Evolutionary conservation across 2,113 vertebrate genomes (phyloP), one percentile per base, ranked within the genome.

Genomic region (Malurus melanocephalus): DNA sequence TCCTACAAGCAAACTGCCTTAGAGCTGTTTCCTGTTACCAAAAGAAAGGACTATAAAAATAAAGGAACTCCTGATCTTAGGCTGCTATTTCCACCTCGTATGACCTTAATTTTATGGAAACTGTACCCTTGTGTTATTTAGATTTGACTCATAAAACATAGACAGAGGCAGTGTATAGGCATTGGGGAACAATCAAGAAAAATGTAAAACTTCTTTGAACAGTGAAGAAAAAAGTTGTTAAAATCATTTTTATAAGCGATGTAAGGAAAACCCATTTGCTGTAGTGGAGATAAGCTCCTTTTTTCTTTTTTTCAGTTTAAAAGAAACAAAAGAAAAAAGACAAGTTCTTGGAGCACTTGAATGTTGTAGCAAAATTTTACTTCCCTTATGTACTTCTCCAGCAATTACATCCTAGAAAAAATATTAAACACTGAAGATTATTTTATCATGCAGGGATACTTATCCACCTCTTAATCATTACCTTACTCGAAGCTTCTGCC

Each of bases 11-110:
- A 35, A 57, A 64, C 20, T 80, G 87, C 77, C 56, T 88, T 61
- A 55, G 15, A 81, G n/a, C 32, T 48, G 27, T 94, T 95, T 94
- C 91, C 76, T 84, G 52, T 87, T 94, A 94, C 72, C 26, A 64
- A 23, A 51, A 85, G 61, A 91, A 95, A 80, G 80, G 52, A 75
- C 86, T 82, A 92, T 94, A 94, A 94, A 90, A 94, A 80, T 52
- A 51, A 92, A 96, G 77, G 57, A 72, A 95, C 88, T 93, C 85
- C 88, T 96, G 89, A 95, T 94, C 92, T 82, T 80, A 65, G 88
- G 64, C 56, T 95, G 87, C 77, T 85, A 92, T 94, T 95, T 93
- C 91, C 65, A 94, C 83, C 66, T 94, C 75, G 68, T 21, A 12
- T 61, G 83, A 94, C 90, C 59, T 66, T 72, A 80, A 65, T 90